Conservation (phyloP, 2,113 vertebrate genomes). For the Triplophysa tibetana region DNA sequence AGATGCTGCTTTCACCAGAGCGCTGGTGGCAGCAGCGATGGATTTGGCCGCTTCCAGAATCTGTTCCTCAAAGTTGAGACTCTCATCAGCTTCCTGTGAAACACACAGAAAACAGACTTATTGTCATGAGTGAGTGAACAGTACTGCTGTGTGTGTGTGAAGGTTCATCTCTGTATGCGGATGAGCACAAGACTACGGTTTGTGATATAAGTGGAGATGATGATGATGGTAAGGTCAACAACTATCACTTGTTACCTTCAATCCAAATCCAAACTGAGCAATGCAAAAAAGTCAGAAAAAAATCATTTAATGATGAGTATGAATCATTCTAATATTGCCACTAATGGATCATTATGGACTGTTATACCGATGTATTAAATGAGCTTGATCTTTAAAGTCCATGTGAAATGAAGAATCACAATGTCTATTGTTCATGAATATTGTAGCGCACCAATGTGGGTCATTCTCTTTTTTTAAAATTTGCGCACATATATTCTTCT, state of each 20-base stretch:
- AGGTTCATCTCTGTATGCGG: neutral
- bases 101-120: neutral
- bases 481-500: too few species aligned
- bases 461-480: too few species aligned
- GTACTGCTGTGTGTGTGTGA: neutral
- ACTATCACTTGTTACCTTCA: constrained; percentile 48
- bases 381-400: neutral
- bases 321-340: neutral
- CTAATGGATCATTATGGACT: neutral
- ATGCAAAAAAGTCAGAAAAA: constrained; percentile 19
- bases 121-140: neutral
- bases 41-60: constrained; percentile 98
- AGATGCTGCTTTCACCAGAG: constrained; percentile 95
- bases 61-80: constrained; percentile 97
- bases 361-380: too few species aligned
- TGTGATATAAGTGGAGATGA: neutral
- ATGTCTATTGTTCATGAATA: too few species aligned
- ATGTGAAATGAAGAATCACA: too few species aligned
- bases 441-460: too few species aligned
- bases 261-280: constrained; percentile 50
- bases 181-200: constrained; percentile 26
- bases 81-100: constrained; percentile 93
- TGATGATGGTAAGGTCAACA: neutral
- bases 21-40: constrained; percentile 95
- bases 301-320: neutral